Evolutionary conservation across 2,888 invertebrate genomes (phyloP).

Genomic region (Chironomus riparius): DNA sequence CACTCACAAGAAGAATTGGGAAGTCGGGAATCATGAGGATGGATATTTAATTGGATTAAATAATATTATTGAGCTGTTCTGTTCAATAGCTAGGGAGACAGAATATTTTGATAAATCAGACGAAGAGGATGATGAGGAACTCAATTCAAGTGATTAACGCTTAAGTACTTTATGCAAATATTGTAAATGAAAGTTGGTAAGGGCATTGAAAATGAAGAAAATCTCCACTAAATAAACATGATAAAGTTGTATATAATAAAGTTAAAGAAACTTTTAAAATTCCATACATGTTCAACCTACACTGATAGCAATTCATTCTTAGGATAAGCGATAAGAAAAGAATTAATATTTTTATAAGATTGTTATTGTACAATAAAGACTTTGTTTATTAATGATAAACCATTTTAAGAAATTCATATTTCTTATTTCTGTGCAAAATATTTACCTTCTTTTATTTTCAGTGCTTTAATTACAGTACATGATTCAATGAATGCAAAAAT

Average conservation of each 20-base stretch:
- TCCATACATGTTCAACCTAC: too few species aligned
- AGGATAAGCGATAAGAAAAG: too few species aligned
- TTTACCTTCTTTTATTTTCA: too few species aligned
- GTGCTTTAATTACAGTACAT: too few species aligned
- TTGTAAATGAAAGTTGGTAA: background rate
- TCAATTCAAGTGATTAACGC: background rate
- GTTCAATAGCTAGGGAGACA: slow-evolving; percentile 32
- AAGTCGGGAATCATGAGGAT: slow-evolving; percentile 92
- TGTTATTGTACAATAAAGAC: background rate
- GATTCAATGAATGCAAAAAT: too few species aligned
- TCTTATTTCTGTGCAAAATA: too few species aligned
- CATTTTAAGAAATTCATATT: too few species aligned
- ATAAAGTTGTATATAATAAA: background rate
- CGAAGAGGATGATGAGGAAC: background rate
- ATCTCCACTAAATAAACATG: background rate
- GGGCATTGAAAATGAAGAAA: background rate
- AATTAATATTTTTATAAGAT: too few species aligned
- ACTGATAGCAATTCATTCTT: background rate
- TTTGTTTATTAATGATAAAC: too few species aligned
- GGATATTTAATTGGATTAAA: slow-evolving; percentile 89
- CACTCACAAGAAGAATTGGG: slow-evolving; percentile 77
- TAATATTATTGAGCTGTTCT: slow-evolving; percentile 78
- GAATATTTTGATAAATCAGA: background rate
- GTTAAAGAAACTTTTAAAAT: background rate
- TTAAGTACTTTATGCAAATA: background rate